Conservation (phyloP, 2,797 vertebrate species). For the Microcaecilia unicolor region DNA sequence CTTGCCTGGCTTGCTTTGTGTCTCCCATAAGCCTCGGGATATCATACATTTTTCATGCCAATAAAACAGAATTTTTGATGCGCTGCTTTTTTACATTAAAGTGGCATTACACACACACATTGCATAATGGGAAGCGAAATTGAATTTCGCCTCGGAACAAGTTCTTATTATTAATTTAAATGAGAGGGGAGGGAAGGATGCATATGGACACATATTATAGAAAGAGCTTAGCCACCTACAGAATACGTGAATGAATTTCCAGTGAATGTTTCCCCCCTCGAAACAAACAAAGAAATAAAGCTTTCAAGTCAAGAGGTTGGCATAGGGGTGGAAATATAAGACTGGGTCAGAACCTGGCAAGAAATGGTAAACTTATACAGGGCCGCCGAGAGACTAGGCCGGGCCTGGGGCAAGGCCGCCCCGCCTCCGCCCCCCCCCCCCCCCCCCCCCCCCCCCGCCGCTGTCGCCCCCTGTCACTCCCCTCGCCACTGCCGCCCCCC, state of each 20-base stretch:
- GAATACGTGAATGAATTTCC: constrained; percentile 50
- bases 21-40: constrained; percentile 23
- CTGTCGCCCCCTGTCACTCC: too few species aligned
- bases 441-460: too few species aligned
- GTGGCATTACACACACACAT: constrained; percentile 51
- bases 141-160: constrained; percentile 53
- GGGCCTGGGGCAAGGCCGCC: too few species aligned
- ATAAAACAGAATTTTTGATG: constrained; percentile 58
- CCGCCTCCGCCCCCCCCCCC: too few species aligned
- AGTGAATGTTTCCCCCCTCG: constrained; percentile 41
- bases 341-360: constrained; percentile 34
- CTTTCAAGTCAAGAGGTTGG: constrained; percentile 36
- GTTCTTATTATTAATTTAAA: constrained; percentile 56
- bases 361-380: constrained; percentile 36
- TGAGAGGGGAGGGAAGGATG: too few species aligned
- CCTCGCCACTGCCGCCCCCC: too few species aligned
- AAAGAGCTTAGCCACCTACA: constrained; percentile 43
- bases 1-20: constrained; percentile 19
- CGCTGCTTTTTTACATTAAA: constrained; percentile 54
- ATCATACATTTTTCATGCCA: constrained; percentile 52
- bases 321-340: constrained; percentile 27
- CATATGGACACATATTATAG: constrained; percentile 40
- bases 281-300: too few species aligned
- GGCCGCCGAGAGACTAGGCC: too few species aligned
- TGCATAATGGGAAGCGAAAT: constrained; percentile 52